Conservation (phyloP, 2,888 invertebrate species). For the Callyntrura sp. region DNA sequence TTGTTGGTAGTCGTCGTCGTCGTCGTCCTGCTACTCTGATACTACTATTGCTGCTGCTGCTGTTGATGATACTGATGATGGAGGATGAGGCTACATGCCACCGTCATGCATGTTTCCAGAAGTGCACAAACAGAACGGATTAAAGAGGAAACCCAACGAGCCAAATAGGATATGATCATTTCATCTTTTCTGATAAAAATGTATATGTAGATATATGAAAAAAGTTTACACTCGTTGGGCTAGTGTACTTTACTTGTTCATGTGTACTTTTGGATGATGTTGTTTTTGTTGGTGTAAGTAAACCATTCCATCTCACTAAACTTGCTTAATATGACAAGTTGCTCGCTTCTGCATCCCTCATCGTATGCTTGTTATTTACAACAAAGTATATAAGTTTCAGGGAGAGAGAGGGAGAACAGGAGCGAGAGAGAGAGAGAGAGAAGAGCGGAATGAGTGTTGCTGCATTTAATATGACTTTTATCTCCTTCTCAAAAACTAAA, state of each 20-base stretch:
- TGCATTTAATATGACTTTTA: conserved; percentile 76
- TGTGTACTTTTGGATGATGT: conserved; percentile 39
- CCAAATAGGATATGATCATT: conserved; percentile 76
- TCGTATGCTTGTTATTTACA: conserved; percentile 69
- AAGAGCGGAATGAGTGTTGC: conserved; percentile 49
- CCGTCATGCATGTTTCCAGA: neutral
- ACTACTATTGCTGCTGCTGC: neutral
- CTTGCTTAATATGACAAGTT: conserved; percentile 72
- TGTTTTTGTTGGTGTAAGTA: conserved; percentile 55
- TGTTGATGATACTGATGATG: neutral
- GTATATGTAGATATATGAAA: conserved; percentile 56
- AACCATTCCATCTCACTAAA: conserved; percentile 62
- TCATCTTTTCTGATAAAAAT: conserved; percentile 77
- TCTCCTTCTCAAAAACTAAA: conserved; percentile 71
- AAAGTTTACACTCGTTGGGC: conserved; percentile 58
- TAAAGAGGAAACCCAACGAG: conserved; percentile 72
- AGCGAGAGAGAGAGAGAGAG: neutral
- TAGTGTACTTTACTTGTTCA: neutral
- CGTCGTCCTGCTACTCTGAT: neutral
- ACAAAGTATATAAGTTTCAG: conserved; percentile 35
- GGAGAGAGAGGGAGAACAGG: neutral
- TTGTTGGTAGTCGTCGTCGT: too few species aligned
- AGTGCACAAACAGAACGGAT: conserved; percentile 60
- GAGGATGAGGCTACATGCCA: too few species aligned
- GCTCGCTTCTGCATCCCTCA: conserved; percentile 66